These are phyloP conservation scores for Drosophila birchii DNA, from an alignment of 2,888 invertebrate species.

Conservation along the genomic window DNA sequence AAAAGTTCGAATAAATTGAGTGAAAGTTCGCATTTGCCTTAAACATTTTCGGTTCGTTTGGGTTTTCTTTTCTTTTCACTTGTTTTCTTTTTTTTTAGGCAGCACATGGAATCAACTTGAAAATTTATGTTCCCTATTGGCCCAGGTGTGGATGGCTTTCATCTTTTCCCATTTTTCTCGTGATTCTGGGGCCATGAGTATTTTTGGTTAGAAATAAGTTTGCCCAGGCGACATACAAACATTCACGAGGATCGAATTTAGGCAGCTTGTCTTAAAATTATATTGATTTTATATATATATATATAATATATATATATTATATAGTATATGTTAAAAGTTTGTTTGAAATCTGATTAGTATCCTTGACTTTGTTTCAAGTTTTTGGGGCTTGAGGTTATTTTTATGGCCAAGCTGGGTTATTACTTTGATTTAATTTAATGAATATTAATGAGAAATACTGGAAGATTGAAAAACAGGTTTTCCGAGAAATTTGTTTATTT, in stretches of 20 bases:
- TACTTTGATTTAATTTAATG: too few species aligned
- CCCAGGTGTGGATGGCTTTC: conserved; percentile 34
- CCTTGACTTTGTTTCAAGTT: neutral
- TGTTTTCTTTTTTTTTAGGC: neutral
- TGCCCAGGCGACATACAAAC: neutral
- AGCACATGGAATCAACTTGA: conserved; percentile 23
- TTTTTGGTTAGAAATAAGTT: conserved; percentile 1
- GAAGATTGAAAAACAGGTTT: neutral
- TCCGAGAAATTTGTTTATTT: neutral
- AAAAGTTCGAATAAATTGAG: conserved; percentile 55
- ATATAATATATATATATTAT: neutral
- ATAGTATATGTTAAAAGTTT: neutral
- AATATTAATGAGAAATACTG: neutral
- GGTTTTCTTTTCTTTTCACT: neutral
- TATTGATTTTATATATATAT: neutral
- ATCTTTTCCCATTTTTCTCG: conserved; percentile 1
- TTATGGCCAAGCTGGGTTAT: neutral
- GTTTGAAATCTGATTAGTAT: neutral
- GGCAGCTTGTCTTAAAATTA: neutral
- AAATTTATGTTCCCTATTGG: conserved; percentile 33
- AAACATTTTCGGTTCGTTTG: conserved; percentile 25
- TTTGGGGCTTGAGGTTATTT: neutral
- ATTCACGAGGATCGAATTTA: conserved; percentile 4
- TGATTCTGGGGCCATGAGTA: neutral
- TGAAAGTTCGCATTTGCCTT: conserved; percentile 45